These are phyloP conservation scores for Acrossocheilus wenchowensis DNA, from an alignment of 2,797 vertebrate species.

Conservation along the genomic window DNA sequence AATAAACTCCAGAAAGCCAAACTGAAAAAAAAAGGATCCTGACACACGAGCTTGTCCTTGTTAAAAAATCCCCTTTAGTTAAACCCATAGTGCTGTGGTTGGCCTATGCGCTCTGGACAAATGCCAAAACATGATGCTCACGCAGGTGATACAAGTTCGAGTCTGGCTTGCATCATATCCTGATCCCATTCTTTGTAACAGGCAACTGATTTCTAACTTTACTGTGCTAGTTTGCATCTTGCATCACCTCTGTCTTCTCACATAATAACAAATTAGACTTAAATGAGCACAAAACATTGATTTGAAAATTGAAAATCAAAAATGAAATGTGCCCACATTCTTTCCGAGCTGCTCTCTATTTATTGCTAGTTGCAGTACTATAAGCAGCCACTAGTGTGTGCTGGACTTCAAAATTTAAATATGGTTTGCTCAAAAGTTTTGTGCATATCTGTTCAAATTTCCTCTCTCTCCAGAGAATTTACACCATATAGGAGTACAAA, in stretches of 20 bases:
- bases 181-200: not conserved
- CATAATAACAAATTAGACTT: not conserved
- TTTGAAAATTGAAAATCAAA: not conserved
- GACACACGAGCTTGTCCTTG: not conserved
- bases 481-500: not conserved
- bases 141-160: not conserved
- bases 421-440: constrained; percentile 17
- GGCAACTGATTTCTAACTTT: not conserved
- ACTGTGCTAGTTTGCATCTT: not conserved
- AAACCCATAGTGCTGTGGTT: not conserved
- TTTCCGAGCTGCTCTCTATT: not conserved
- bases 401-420: not conserved
- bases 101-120: not conserved
- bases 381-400: constrained; percentile 19
- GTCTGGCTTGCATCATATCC: not conserved
- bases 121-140: not conserved
- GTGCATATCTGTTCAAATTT: not conserved
- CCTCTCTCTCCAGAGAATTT: constrained; percentile 3
- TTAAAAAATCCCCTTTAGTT: not conserved
- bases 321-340: not conserved
- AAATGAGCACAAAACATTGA: not conserved
- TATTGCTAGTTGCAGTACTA: not conserved
- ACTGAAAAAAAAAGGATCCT: not conserved
- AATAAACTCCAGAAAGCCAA: not conserved
- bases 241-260: not conserved